phyloP scores from a whole-genome alignment of 2,797 vertebrate species.

The Podarcis siculus region DNA sequence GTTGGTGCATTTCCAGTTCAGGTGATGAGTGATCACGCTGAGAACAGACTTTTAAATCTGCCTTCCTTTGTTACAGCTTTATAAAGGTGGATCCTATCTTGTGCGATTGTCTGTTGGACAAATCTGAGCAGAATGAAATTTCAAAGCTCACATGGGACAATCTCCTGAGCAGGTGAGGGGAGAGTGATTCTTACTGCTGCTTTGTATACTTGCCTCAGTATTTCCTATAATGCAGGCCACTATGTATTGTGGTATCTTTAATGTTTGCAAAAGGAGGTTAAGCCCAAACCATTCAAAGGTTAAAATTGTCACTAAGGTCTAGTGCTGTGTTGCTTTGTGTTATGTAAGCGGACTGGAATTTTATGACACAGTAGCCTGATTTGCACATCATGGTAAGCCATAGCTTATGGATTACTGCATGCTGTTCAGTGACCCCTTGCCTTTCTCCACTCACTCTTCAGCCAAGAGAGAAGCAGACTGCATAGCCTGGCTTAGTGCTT shows the following conservation, averaged over 20 bases:
- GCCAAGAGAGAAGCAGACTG: too few species aligned
- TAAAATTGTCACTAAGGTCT: neutral
- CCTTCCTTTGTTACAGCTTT: conserved; percentile 77
- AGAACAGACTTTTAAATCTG: neutral
- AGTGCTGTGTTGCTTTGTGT: neutral
- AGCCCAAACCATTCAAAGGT: neutral
- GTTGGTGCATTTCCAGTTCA: neutral
- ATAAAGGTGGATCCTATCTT: conserved; percentile 88
- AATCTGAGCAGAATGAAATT: conserved; percentile 88
- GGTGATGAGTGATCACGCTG: too few species aligned
- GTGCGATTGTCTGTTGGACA: conserved; percentile 93
- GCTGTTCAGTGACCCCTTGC: too few species aligned
- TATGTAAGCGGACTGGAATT: neutral
- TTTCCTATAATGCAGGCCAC: neutral
- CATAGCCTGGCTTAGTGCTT: too few species aligned
- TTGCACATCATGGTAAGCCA: too few species aligned
- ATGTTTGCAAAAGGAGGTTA: neutral
- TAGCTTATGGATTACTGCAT: too few species aligned
- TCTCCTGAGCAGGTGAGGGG: conserved; percentile 88
- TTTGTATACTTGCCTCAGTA: neutral
- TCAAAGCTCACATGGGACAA: conserved; percentile 90
- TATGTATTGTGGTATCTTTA: neutral
- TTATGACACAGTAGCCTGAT: neutral
- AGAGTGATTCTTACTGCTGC: neutral
- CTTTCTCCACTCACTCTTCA: too few species aligned